Evolutionary conservation across 92 coral and sea anemone genomes (phyloP).

Genomic region (Diadumene lineata): DNA sequence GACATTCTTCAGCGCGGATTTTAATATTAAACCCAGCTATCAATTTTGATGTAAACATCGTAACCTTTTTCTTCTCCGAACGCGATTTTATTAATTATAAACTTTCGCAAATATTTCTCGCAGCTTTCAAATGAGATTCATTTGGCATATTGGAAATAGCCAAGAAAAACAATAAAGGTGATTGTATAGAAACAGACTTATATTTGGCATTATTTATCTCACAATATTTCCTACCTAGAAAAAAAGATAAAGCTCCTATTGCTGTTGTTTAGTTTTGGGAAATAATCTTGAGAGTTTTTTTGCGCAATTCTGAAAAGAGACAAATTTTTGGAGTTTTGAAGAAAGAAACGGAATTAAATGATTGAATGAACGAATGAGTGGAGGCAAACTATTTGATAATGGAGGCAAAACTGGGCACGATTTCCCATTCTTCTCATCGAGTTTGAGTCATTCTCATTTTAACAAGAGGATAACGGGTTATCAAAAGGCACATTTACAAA

Average conservation of each 20-base stretch:
- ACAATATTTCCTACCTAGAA: too few relatives aligned
- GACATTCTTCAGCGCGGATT: not conserved
- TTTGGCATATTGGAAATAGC: not conserved
- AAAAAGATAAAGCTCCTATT: too few relatives aligned
- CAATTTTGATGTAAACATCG: not conserved
- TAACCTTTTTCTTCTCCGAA: not conserved
- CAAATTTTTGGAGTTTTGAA: too few relatives aligned
- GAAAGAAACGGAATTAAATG: too few relatives aligned
- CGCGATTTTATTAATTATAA: not conserved
- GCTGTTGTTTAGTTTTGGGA: too few relatives aligned
- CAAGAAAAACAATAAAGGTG: not conserved
- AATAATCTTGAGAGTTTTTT: too few relatives aligned
- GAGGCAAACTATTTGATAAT: not conserved
- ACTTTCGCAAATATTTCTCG: not conserved
- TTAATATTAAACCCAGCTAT: too few relatives aligned
- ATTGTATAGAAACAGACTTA: not conserved
- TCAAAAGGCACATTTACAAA: conserved; percentile 1
- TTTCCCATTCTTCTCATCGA: not conserved
- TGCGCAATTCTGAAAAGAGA: too few relatives aligned
- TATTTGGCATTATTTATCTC: not conserved
- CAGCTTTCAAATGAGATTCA: not conserved
- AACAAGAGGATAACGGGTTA: not conserved
- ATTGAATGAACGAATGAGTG: too few relatives aligned
- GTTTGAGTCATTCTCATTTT: not conserved
- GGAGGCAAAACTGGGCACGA: not conserved